Conservation (phyloP, 1,140 invertebrate genomes). For the Drosophila willistoni region DNA sequence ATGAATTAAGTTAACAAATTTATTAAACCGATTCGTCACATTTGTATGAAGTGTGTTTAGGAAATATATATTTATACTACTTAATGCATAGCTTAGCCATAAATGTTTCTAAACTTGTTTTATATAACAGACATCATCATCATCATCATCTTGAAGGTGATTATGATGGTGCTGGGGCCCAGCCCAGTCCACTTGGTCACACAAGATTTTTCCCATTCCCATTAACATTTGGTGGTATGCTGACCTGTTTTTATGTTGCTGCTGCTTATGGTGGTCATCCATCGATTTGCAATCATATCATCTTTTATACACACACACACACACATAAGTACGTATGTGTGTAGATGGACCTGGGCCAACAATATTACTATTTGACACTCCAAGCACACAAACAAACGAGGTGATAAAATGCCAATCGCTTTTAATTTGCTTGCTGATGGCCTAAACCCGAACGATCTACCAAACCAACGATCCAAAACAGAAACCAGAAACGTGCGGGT, state of each 20-base stretch:
- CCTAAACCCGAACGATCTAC: neutral
- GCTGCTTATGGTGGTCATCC: no score
- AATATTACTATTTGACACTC: constrained; percentile 28
- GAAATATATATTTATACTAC: constrained; percentile 3
- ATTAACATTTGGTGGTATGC: neutral
- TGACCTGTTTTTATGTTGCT: constrained; percentile 1
- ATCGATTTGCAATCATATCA: constrained; percentile 8
- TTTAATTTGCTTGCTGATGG: constrained; percentile 31
- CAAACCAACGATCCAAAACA: neutral
- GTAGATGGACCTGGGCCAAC: neutral
- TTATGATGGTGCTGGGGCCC: neutral
- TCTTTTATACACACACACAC: neutral
- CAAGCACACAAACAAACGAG: constrained; percentile 33
- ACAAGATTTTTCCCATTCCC: constrained; percentile 6
- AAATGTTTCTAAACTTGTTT: constrained; percentile 7
- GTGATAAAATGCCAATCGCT: constrained; percentile 66
- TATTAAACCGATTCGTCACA: constrained; percentile 14
- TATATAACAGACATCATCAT: constrained; percentile 12
- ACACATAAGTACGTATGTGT: no score
- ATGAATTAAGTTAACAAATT: constrained; percentile 19
- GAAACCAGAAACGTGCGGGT: constrained; percentile 46
- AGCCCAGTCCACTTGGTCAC: constrained; percentile 3
- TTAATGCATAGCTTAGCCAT: constrained; percentile 9
- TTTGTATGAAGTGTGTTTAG: neutral
- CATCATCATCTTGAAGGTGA: neutral